phyloP scores from a whole-genome alignment of 1,140 invertebrate species.

The Diploscapter pachys region DNA sequence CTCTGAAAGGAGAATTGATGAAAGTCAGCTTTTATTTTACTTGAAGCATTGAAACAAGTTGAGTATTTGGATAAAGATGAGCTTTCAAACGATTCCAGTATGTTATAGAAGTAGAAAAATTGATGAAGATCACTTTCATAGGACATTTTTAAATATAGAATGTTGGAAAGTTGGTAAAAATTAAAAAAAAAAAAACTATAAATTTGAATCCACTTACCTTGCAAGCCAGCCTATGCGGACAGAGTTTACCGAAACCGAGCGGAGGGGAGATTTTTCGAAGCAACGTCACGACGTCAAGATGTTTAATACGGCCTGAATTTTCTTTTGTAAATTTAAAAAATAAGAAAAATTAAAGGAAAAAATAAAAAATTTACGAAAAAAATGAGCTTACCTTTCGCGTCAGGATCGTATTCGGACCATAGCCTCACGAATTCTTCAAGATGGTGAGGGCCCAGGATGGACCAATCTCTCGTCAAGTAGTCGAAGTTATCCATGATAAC shows the following conservation, averaged over 20 bases:
- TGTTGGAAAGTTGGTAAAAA: too few relatives aligned
- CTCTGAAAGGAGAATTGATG: conserved; percentile 66
- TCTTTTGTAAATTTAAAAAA: too few relatives aligned
- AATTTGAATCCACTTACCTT: conserved; percentile 67
- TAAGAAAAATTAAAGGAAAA: too few relatives aligned
- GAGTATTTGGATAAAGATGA: not conserved
- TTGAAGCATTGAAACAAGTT: not conserved
- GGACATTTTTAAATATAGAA: too few relatives aligned
- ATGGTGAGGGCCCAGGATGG: conserved; percentile 96
- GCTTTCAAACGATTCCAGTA: not conserved
- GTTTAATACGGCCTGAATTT: conserved; percentile 79
- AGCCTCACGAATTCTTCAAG: conserved; percentile 95
- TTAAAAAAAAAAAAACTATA: too few relatives aligned
- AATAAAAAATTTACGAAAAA: too few relatives aligned
- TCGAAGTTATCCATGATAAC: conserved; percentile 99
- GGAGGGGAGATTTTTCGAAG: conserved; percentile 97
- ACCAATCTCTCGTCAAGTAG: conserved; percentile 98
- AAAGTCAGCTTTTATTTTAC: too few relatives aligned
- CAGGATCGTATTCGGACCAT: conserved; percentile 99
- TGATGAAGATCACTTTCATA: not conserved
- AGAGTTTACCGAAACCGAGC: conserved; percentile 95
- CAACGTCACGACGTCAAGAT: conserved; percentile 95
- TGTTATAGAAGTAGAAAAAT: not conserved
- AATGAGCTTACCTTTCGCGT: conserved; percentile 70
- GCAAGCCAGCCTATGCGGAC: conserved; percentile 96